Evolutionary conservation across 1,140 invertebrate genomes (phyloP), one percentile per base, ranked within the genome.

Genomic region (Brachionus paranguensis): DNA sequence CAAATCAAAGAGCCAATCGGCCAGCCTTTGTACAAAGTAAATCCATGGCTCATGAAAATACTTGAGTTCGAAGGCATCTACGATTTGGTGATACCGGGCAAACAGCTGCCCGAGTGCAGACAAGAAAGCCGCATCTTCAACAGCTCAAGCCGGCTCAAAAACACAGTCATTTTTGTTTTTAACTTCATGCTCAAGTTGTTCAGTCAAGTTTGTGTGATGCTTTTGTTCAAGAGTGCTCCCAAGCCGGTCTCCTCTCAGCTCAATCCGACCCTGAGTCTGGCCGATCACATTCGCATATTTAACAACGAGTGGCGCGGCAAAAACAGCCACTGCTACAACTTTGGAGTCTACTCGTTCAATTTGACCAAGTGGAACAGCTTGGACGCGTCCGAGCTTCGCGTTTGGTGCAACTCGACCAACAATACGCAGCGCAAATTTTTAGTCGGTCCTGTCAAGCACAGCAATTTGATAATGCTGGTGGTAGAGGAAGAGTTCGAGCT

Each of bases 301-400:
- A 81, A 81, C 43, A 81, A 64, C 27, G 78, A 81, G 41, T 81
- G 50, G 53, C 20, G 64, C n/a, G 53, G 37, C n/a, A 81, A 81
- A 64, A 81, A 60, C 20, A 81, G 78, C 43, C 78, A 81, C 29
- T 81, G 78, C 53, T 81, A 81, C 53, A 64, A 81, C 45, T 81
- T 81, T 37, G 78, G 78, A 14, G 53, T 64, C 37, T 81, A 81
- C 45, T 60, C 78, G 29, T 81, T 81, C 41, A 81, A 81, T 17
- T 81, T 81, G 37, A 81, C 50, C 24, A 81, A 81, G 37, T 81
- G 78, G 78, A 81, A 64, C 43, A 29, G 17, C 41, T 14, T 81
- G 17, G 78, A 81, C n/a, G 53, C 78, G 29, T 64, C 53, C 7
- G 37, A 81, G 27, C 12, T 81, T 0, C n/a, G 78, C 1, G 50